These are phyloP conservation scores for Egretta garzetta DNA, from an alignment of 2,113 vertebrate species.

Conservation along the genomic window DNA sequence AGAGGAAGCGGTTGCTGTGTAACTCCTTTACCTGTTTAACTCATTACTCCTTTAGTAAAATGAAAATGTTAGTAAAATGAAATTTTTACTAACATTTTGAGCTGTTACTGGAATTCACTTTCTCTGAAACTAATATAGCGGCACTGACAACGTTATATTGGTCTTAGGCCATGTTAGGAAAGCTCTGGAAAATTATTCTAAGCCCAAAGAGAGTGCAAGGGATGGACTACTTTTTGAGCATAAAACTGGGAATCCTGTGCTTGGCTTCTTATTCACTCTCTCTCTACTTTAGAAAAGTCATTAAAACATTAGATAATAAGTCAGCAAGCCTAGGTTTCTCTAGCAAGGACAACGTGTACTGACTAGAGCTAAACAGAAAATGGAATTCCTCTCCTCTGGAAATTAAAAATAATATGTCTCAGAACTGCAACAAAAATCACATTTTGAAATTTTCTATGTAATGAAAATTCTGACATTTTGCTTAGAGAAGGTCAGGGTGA, in stretches of 20 bases:
- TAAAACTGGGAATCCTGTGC: neutral
- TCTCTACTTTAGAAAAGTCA: neutral
- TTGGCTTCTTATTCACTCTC: neutral
- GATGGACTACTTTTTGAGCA: neutral
- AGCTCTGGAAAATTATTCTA: neutral
- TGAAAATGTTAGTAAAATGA: neutral
- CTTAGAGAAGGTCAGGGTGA: conserved; percentile 68
- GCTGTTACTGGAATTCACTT: neutral
- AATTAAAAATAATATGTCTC: conserved; percentile 43
- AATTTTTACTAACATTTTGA: neutral
- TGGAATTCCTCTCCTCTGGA: neutral
- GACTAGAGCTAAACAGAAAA: neutral
- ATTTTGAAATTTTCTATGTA: conserved; percentile 64
- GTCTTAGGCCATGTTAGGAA: neutral
- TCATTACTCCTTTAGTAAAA: no score
- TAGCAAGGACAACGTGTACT: neutral
- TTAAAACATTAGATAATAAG: neutral
- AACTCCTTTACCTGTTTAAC: no score
- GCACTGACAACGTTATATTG: neutral
- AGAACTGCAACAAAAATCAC: conserved; percentile 59
- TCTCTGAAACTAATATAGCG: neutral
- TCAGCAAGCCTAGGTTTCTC: neutral
- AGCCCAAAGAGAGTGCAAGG: neutral
- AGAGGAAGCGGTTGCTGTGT: neutral
- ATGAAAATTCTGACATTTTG: conserved; percentile 65